Percentiles rank a stretch among this genome's conserved stretches.
These are phyloP conservation scores for Pemphigus obesinymphae DNA, from an alignment of 1,140 invertebrate genomes.

Conservation along the genomic window DNA sequence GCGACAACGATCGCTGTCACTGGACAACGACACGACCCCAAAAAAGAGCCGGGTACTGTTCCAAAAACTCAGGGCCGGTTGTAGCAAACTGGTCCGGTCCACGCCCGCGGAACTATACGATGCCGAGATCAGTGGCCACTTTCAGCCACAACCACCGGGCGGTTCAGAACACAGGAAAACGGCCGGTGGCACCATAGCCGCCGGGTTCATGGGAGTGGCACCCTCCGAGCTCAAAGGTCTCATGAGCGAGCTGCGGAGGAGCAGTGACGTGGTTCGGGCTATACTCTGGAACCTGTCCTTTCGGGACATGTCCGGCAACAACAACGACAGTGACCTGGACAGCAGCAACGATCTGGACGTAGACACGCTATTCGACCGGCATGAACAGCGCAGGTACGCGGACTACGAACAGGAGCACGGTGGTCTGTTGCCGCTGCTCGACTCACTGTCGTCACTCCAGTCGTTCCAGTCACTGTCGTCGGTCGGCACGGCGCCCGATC, in stretches of 20 bases:
- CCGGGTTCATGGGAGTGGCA: background rate
- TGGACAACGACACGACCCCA: background rate
- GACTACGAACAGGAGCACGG: constrained; percentile 42
- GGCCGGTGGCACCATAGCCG: background rate
- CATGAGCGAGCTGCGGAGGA: constrained; percentile 52
- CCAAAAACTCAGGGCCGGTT: background rate
- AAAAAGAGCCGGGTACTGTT: background rate
- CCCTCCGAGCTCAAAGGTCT: constrained; percentile 48
- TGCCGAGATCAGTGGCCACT: background rate
- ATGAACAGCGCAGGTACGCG: constrained; percentile 49
- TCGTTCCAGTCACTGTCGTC: constrained; percentile 31
- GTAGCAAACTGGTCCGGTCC: background rate
- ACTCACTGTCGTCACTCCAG: constrained; percentile 1
- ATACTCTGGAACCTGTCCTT: constrained; percentile 52
- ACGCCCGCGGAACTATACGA: background rate
- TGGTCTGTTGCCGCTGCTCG: background rate
- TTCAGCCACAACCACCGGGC: background rate
- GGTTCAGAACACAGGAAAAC: too few relatives aligned
- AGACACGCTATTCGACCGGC: constrained; percentile 50
- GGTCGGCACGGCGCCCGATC: constrained; percentile 47
- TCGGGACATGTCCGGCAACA: constrained; percentile 46
- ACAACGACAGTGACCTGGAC: background rate
- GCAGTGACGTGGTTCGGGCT: constrained; percentile 52
- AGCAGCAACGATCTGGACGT: constrained; percentile 46
- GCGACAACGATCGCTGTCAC: constrained; percentile 34